A percentile compares a stretch with the other conserved stretches of the same genome.
phyloP scores from a whole-genome alignment of 2,888 invertebrate genomes.

The Pristionchus arcanus region DNA sequence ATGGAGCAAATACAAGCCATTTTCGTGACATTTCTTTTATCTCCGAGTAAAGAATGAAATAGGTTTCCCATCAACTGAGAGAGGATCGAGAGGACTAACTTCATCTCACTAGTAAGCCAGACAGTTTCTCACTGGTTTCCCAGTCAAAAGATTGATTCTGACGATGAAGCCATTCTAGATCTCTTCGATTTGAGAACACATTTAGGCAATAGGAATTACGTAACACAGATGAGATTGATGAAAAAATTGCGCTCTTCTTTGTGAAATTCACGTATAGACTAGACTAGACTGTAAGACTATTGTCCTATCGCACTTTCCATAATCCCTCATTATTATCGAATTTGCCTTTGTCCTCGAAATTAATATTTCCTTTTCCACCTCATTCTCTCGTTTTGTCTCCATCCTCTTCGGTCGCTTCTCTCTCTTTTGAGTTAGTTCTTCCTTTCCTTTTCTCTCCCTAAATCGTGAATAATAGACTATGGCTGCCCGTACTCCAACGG shows the following conservation, averaged over 20 bases:
- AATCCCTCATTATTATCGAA: background rate
- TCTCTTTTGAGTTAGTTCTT: background rate
- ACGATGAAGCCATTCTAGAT: too few relatives aligned
- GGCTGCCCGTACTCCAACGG: background rate
- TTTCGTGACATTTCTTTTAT: too few relatives aligned
- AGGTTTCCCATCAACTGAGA: background rate
- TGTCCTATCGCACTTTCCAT: background rate
- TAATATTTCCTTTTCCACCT: background rate
- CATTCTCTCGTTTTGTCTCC: background rate
- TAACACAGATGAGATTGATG: background rate
- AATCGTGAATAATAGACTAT: background rate
- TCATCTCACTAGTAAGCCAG: too few relatives aligned
- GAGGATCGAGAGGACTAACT: background rate
- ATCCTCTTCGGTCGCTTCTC: background rate
- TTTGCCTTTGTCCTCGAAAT: background rate
- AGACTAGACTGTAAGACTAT: background rate
- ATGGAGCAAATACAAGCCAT: too few relatives aligned
- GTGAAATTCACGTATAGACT: background rate
- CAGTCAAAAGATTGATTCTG: too few relatives aligned
- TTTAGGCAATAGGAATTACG: too few relatives aligned
- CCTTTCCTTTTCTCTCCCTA: background rate
- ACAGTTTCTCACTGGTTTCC: too few relatives aligned
- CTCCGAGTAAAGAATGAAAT: too few relatives aligned
- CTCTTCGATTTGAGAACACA: too few relatives aligned
- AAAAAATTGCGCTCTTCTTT: background rate